These are phyloP conservation scores for Plestiodon gilberti DNA, from an alignment of 2,113 vertebrate genomes.

Conservation along the genomic window DNA sequence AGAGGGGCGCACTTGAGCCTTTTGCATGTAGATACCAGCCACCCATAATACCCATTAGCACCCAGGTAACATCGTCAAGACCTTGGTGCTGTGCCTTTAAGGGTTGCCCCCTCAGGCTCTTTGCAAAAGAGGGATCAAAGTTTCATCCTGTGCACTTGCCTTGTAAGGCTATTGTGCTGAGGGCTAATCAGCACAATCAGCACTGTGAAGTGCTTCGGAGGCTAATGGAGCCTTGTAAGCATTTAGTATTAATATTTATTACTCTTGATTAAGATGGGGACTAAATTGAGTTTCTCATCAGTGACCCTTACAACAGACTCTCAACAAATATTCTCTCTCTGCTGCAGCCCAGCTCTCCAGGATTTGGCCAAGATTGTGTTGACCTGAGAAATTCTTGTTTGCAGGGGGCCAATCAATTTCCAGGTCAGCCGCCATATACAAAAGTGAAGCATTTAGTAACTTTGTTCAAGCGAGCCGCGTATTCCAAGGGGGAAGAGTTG, in stretches of 20 bases:
- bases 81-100: not conserved
- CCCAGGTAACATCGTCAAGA: rapidly evolving
- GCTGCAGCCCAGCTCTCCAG: not conserved
- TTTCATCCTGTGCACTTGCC: not conserved
- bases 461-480: not conserved
- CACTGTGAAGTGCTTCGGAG: not conserved
- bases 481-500: not conserved
- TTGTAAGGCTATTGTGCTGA: not conserved
- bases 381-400: not conserved
- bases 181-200: constrained; percentile 4
- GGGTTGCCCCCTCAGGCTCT: not conserved
- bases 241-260: not conserved
- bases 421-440: not conserved
- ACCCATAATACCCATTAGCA: not conserved
- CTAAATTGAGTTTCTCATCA: not conserved
- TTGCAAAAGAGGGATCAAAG: not conserved
- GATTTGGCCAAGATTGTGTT: not conserved
- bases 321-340: not conserved
- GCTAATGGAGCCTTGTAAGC: constrained; percentile 15
- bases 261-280: not conserved
- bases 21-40: not conserved
- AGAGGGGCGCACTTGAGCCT: not conserved
- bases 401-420: not conserved
- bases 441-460: not conserved
- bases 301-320: not conserved